Conservation (phyloP, 2,888 invertebrate genomes). For the Leucoptera coffeella region DNA sequence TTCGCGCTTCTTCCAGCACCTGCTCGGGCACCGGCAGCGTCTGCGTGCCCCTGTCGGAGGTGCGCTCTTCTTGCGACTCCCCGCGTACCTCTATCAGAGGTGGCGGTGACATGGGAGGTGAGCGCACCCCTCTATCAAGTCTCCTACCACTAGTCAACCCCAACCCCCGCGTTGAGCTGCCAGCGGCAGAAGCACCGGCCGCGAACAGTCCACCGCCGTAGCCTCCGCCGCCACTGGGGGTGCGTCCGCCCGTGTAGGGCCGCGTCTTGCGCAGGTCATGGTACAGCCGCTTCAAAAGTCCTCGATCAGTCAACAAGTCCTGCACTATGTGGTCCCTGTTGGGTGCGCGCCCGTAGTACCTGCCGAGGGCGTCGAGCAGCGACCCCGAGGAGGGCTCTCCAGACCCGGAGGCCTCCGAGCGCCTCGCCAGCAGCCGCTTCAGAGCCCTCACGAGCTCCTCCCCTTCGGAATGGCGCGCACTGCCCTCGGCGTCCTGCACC, state of each 20-base stretch:
- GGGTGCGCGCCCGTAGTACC: conserved; percentile 60
- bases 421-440: conserved; percentile 48
- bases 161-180: conserved; percentile 6
- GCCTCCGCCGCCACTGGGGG: conserved; percentile 28
- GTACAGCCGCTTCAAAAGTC: conserved; percentile 65
- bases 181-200: conserved; percentile 11
- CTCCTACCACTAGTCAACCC: background rate
- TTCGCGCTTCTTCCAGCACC: conserved; percentile 40
- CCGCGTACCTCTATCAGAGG: conserved; percentile 63
- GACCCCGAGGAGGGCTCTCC: conserved; percentile 39
- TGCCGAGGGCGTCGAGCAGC: conserved; percentile 58
- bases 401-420: conserved; percentile 20
- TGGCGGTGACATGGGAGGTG: conserved; percentile 53
- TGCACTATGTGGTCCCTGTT: conserved; percentile 66
- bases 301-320: conserved; percentile 66
- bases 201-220: conserved; percentile 30
- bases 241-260: conserved; percentile 33
- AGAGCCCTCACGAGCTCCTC: conserved; percentile 60
- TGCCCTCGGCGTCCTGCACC: conserved; percentile 46
- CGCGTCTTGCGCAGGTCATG: conserved; percentile 66
- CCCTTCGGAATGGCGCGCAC: conserved; percentile 41
- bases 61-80: conserved; percentile 51
- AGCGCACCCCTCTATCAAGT: conserved; percentile 14
- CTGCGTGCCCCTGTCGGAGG: conserved; percentile 53
- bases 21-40: conserved; percentile 56